Evolutionary conservation across 1,140 invertebrate genomes (phyloP), one percentile per base, ranked within the genome.

Genomic region (Zaprionus nigranus): DNA sequence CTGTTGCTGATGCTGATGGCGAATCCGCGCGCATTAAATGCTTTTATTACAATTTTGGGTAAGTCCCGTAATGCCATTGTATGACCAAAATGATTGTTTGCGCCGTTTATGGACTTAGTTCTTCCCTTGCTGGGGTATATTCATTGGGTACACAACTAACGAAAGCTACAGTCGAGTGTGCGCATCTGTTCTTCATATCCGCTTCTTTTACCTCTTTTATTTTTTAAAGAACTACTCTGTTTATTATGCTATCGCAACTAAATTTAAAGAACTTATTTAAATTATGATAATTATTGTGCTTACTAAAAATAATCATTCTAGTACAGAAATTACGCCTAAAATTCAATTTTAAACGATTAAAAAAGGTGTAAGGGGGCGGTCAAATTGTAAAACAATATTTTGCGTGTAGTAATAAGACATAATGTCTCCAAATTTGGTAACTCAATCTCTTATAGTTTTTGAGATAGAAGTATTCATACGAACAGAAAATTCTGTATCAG

Each of bases 21-120:
- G 46, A 51, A 24, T 22, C n/a, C n/a, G 11, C 12, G 80, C 78
- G 71, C 78, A 71, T 84, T 84, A 87, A 77, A 57, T 53, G 28
- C 15, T 77, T 87, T 78, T 74, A 78, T 88, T 83, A 75, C 81
- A 73, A 67, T 81, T 83, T 81, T 22, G 73, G 65, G 24, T 71
- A 46, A 59, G 71, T 58, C 78, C 53, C 67, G 34, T 75, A 71
- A 73, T 60, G 53, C 70, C 54, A 64, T 78, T 81, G 76, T 72
- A 60, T 26, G 51, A 2, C 43, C 43, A 58, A 58, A 72, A 76
- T 76, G 64, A 73, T 77, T 77, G 74, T 73, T 79, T 66, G 59
- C 58, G 67, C 53, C 60, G 68, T 72, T 82, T 82, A 11, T 9
- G 38, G 38, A 66, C 65, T 73, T 78, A 78, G 40, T 46, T 17